Percentiles rank a stretch among this genome's conserved stretches.
Evolutionary conservation across 2,113 vertebrate genomes (phyloP).

Genomic region (Seriola aureovittata): DNA sequence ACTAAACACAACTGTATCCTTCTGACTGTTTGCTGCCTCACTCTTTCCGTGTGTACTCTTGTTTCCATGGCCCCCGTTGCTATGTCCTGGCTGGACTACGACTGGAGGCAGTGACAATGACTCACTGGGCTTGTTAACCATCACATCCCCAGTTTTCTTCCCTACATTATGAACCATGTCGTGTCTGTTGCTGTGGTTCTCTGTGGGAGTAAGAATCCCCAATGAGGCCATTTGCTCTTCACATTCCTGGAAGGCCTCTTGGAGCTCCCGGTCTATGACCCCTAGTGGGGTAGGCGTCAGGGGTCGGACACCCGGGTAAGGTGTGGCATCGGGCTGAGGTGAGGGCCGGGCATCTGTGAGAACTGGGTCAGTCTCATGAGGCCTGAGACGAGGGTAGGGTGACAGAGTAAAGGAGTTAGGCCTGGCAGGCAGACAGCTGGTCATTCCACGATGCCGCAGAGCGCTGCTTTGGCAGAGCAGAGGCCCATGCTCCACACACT

Average conservation of each 20-base stretch:
- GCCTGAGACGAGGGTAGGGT: conserved; percentile 75
- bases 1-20: conserved; percentile 77
- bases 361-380: conserved; percentile 68
- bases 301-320: conserved; percentile 39
- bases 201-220: conserved; percentile 51
- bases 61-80: conserved; percentile 73
- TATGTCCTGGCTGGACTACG: conserved; percentile 63
- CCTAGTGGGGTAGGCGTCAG: conserved; percentile 42
- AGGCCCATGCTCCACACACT: conserved; percentile 69
- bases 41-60: conserved; percentile 73
- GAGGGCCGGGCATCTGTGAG: conserved; percentile 60
- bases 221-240: conserved; percentile 84
- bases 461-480: conserved; percentile 25
- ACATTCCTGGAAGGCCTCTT: conserved; percentile 84
- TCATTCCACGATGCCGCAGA: conserved; percentile 72
- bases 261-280: conserved; percentile 81
- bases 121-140: conserved; percentile 64
- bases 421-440: conserved; percentile 65
- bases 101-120: conserved; percentile 69
- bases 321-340: conserved; percentile 43
- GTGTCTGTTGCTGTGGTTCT: conserved; percentile 20
- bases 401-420: conserved; percentile 72
- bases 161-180: conserved; percentile 35
- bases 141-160: conserved; percentile 51
- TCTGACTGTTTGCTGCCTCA: conserved; percentile 67